These are phyloP conservation scores for Myotis findleyi DNA, from an alignment of 2,797 vertebrate genomes.

Conservation along the genomic window DNA sequence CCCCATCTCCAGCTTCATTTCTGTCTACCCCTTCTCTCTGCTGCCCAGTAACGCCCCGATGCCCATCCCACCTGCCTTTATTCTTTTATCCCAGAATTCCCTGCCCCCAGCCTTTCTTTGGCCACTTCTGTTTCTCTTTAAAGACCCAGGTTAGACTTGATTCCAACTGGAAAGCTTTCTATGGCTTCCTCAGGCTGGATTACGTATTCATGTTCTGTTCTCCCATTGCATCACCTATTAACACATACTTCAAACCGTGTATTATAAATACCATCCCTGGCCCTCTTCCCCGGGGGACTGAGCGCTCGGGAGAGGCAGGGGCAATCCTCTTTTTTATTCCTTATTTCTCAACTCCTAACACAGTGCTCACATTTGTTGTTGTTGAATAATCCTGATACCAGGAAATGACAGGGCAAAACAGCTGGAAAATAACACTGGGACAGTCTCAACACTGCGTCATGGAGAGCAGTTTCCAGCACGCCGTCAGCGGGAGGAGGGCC, in stretches of 20 bases:
- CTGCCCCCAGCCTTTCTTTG: not conserved
- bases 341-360: not conserved
- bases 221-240: not conserved
- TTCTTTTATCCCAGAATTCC: not conserved
- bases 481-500: not conserved
- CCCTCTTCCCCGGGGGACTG: not conserved
- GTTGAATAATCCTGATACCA: not conserved
- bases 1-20: not conserved
- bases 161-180: not conserved
- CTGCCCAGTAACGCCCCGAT: not conserved
- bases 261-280: not conserved
- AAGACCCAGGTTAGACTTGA: constrained; percentile 33
- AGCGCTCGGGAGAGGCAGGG: not conserved
- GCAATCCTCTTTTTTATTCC: not conserved
- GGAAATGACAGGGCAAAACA: not conserved
- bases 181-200: not conserved
- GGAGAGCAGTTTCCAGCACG: not conserved
- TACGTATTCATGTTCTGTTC: not conserved
- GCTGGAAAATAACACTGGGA: not conserved
- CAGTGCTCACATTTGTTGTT: not conserved
- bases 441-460: not conserved
- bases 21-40: not conserved
- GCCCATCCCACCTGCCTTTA: not conserved
- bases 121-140: constrained; percentile 11
- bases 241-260: not conserved